phyloP scores from a whole-genome alignment of 2,113 vertebrate species.

The Carollia perspicillata region DNA sequence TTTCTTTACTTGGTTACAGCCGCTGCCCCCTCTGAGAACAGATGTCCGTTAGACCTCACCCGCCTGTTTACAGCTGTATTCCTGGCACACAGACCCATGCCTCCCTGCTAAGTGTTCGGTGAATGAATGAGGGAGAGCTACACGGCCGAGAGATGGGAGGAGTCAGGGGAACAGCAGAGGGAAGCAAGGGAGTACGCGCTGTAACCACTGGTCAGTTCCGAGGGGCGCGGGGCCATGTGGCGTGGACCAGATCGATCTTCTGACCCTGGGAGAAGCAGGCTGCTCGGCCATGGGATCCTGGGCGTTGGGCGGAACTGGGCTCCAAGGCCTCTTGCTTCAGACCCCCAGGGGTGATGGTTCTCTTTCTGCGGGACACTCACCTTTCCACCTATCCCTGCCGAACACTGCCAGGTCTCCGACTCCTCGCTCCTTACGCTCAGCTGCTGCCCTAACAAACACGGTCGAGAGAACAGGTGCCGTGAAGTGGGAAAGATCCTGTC shows the following conservation, averaged over 20 bases:
- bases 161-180: neutral
- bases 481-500: neutral
- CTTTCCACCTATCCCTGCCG: neutral
- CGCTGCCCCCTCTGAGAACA: neutral
- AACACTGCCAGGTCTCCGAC: neutral
- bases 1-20: neutral
- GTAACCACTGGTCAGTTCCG: neutral
- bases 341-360: too few species aligned
- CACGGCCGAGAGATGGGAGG: fast-evolving
- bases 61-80: neutral
- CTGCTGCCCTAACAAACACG: neutral
- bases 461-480: neutral
- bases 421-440: neutral
- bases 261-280: neutral
- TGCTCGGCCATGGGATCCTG: neutral
- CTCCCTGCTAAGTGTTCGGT: neutral
- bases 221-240: fast-evolving
- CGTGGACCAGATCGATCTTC: neutral
- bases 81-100: neutral
- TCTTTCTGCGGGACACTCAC: neutral
- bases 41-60: neutral
- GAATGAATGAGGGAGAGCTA: neutral
- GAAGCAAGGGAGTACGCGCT: neutral
- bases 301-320: neutral
- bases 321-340: neutral